phyloP scores from a whole-genome alignment of 2,113 vertebrate species.

The Cygnus buccinator region DNA sequence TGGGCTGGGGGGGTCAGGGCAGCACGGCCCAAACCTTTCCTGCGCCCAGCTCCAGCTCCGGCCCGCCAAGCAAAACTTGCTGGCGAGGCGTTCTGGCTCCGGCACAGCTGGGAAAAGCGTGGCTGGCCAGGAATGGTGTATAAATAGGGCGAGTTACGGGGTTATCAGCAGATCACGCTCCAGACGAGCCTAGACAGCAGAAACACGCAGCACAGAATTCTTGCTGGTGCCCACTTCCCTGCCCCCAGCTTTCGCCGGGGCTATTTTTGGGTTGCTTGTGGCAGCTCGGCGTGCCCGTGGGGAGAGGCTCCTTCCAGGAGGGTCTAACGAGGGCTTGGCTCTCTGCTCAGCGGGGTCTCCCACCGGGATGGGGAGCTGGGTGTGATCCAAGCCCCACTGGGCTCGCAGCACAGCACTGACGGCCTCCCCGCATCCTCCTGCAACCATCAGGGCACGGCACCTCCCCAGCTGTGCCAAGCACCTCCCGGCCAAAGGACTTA shows the following conservation, averaged over 20 bases:
- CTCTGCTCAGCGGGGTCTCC: not conserved
- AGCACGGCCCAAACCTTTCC: not conserved
- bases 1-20: not conserved
- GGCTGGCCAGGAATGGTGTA: not conserved
- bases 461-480: not conserved
- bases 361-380: not conserved
- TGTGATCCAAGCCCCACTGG: fast-evolving
- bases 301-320: not conserved
- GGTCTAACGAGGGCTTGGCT: not conserved
- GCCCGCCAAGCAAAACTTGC: not conserved
- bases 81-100: not conserved
- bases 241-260: not conserved
- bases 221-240: not conserved
- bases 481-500: not conserved
- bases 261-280: slow-evolving; percentile 19
- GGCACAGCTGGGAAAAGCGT: not conserved
- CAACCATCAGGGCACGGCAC: fast-evolving
- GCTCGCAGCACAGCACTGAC: not conserved
- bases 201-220: not conserved
- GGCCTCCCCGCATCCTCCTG: not conserved
- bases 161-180: not conserved
- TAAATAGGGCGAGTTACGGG: not conserved
- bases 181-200: not conserved
- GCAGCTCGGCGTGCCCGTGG: not conserved
- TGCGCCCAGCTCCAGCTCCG: not conserved